Evolutionary conservation across 1,140 invertebrate species (phyloP), one percentile per base, ranked within the genome.

Genomic region (Eurosta solidaginis): DNA sequence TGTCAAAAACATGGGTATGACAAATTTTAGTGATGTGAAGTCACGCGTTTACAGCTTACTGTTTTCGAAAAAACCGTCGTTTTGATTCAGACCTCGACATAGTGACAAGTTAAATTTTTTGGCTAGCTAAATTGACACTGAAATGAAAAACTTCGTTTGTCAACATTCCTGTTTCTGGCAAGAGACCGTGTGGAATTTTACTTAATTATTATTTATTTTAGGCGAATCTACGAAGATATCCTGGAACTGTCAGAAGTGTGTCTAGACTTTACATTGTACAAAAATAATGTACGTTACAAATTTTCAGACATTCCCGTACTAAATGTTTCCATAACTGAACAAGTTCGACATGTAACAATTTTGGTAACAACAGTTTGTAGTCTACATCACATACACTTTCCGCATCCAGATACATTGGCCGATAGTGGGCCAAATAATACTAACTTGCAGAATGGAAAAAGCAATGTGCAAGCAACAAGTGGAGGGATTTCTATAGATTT

Each of bases 211-310:
- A 12, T 10, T 1, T 10, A 22, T 73, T 47, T 81, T 81, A 96
- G 96, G 96, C 90, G 94, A 84, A 94, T 94, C 42, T 93, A 90
- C 81, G 92, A 95, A 82, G 95, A 97, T 90, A 89, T 94, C 14
- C 89, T 98, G 59, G 96, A 98, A 89, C 88, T 98, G 29, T 92
- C 94, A n/a, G 97, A 98, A 88, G 91, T 96, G 73, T 96, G 95
- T 82, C 88, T 98, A 49, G 96, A 97, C 86, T 88, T 95, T 33
- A 94, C 95, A 86, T 88, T 98, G 17, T 89, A 90, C 52, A 92
- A 92, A 44, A 93, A 93, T 82, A 91, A 93, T 85, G 89, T 98
- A 9, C 91, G 93, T 80, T 94, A 95, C 81, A 93, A 93, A 82
- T 97, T 97, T 86, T 93, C 93, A 10, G 96, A 97, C 79, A 94